Percentiles rank a stretch among this genome's conserved stretches.
Evolutionary conservation across 2,888 invertebrate genomes (phyloP).

Genomic region (Enchytraeus crypticus): DNA sequence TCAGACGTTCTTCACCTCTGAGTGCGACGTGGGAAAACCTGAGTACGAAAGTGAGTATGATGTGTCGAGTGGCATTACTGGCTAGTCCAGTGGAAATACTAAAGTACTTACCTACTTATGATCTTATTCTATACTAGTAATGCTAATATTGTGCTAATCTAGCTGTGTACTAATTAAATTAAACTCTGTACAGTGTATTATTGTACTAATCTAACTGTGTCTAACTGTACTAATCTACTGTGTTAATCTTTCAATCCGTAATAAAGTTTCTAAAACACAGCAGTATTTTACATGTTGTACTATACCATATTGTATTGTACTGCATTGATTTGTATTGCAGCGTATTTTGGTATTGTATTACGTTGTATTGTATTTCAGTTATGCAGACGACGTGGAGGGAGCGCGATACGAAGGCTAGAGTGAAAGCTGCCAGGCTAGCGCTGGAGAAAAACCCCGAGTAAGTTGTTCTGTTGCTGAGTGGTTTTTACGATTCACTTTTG

Average conservation of each 20-base stretch:
- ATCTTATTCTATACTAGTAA: background rate
- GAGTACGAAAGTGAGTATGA: slow-evolving; percentile 71
- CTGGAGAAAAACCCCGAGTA: slow-evolving; percentile 72
- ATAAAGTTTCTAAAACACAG: too few species aligned
- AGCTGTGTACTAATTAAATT: background rate
- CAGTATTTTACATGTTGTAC: too few species aligned
- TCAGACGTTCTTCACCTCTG: slow-evolving; percentile 88
- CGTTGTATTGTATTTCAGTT: slow-evolving; percentile 49
- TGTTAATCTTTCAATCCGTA: too few species aligned
- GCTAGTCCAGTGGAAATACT: too few species aligned
- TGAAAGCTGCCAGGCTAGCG: slow-evolving; percentile 82
- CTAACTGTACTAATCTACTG: too few species aligned
- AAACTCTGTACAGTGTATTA: background rate
- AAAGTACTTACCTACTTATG: background rate
- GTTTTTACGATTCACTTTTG: background rate
- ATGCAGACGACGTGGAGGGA: slow-evolving; percentile 96
- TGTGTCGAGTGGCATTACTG: too few species aligned
- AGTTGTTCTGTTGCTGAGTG: slow-evolving; percentile 1
- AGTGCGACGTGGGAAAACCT: slow-evolving; percentile 73
- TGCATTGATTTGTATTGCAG: too few species aligned
- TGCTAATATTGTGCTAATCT: background rate
- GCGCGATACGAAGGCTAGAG: slow-evolving; percentile 77
- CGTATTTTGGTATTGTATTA: background rate
- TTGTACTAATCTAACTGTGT: background rate
- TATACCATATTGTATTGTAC: too few species aligned